Percentiles rank a stretch among this genome's conserved stretches.
These are phyloP conservation scores for Pterophyllum scalare DNA, from an alignment of 2,113 vertebrate species.

Conservation along the genomic window DNA sequence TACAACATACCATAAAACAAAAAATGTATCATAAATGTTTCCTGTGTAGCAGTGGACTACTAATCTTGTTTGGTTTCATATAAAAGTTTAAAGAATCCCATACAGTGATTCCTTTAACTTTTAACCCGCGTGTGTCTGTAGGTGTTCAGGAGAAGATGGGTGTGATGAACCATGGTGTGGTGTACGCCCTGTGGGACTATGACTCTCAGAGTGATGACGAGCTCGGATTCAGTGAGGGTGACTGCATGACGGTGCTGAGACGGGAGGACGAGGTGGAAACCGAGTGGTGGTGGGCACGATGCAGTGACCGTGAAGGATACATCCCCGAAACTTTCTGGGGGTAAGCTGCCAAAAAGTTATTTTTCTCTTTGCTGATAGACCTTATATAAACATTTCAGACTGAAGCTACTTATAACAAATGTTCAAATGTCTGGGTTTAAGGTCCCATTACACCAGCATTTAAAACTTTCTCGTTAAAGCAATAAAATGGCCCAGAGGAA, in stretches of 20 bases:
- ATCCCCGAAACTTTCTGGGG: conserved; percentile 92
- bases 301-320: conserved; percentile 88
- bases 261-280: conserved; percentile 87
- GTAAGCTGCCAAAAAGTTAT: conserved; percentile 75
- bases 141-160: conserved; percentile 99
- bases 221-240: conserved; percentile 87
- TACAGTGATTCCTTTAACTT: neutral
- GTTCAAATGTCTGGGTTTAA: neutral
- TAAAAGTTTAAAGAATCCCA: neutral
- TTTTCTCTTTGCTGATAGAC: neutral
- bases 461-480: neutral
- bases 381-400: neutral
- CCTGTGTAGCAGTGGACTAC: too few relatives aligned
- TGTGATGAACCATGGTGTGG: conserved; percentile 94
- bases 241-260: conserved; percentile 89
- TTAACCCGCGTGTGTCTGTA: conserved; percentile 42
- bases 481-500: neutral
- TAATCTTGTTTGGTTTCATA: too few relatives aligned
- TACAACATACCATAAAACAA: too few relatives aligned
- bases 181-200: conserved; percentile 93
- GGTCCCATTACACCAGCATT: neutral
- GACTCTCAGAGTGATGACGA: conserved; percentile 87
- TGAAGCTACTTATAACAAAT: neutral
- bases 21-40: too few relatives aligned
- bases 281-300: conserved; percentile 96